Base-by-base conservation (phyloP, 2,797 vertebrate species). In the Threskiornis aethiopicus region DNA sequence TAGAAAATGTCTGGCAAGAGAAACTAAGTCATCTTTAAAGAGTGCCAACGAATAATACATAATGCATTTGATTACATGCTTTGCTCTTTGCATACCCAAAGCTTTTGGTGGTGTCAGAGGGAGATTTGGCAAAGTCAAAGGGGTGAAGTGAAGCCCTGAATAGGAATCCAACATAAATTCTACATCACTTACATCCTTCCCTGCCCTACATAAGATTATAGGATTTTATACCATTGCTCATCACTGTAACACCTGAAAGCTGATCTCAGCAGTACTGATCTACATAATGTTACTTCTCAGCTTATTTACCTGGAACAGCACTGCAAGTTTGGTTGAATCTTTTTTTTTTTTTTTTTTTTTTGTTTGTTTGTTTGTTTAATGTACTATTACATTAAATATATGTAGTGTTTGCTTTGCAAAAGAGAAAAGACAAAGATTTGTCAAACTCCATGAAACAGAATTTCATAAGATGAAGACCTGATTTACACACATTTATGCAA, bases 1-100 rank as follows among this genome's bases (percentile, higher is more conserved):
- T 85, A 90, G 90, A 93, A 93, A 94, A 75, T 41, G 4, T 86
- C 82, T 93, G 88, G 72, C 69, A 79, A 87, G 55, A 80, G 51
- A 88, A 85, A 84, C 29, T 44, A 84, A 92, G 37, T 78, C 2
- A 17, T 94, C 49, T 96, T 88, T 94, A 84, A 94, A 79, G 49
- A 59, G 19, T 87, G 73, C 44, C 70, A 89, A 76, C 46, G 82
- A 77, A 47, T 46, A 75, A 87, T 81, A 19, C 62, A 89, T 85
- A 77, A 93, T 87, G 44, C 39, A 89, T 93, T 90, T 87, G 69
- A 24, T 76, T 84, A 25, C 17, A 15, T 16, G 59, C 44, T 65
- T 94, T 81, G 16, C 35, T 91, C 14, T 88, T 91, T 44, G 64
- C 55, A 28, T 66, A 47, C 12, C 35, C 54, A 78, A 42, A 81